Evolutionary conservation across 2,113 vertebrate species (phyloP).

Genomic region (Saccopteryx leptura): DNA sequence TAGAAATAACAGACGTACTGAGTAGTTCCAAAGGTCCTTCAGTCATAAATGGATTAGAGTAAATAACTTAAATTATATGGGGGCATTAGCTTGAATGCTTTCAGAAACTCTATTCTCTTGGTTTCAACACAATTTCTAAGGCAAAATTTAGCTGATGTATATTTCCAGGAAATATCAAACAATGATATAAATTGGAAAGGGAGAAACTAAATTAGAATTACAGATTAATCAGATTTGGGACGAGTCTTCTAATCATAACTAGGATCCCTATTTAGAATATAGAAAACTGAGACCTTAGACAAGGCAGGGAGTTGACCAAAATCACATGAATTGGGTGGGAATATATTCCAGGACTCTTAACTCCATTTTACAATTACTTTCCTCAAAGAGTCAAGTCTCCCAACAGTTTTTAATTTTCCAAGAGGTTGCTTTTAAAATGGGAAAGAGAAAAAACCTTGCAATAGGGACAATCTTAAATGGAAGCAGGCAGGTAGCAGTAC

Average conservation of each 20-base stretch:
- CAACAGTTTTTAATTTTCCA: background rate
- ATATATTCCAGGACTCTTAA: background rate
- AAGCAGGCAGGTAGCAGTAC: background rate
- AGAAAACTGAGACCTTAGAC: background rate
- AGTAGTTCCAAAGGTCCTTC: background rate
- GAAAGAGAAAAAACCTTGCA: background rate
- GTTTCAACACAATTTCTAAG: background rate
- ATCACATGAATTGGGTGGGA: background rate
- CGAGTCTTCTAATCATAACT: background rate
- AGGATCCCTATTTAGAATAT: background rate
- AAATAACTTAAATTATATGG: conserved; percentile 28
- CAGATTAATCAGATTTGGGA: background rate
- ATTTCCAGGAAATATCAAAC: background rate
- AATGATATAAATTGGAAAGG: background rate
- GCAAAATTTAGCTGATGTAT: conserved; percentile 27
- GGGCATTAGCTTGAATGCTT: background rate
- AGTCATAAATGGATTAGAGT: background rate
- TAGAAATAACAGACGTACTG: background rate
- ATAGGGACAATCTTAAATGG: background rate
- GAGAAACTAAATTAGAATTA: background rate
- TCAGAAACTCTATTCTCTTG: conserved; percentile 2
- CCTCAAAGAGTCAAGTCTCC: background rate
- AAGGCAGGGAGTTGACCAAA: background rate
- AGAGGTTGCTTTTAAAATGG: background rate
- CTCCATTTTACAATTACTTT: background rate